Percentiles rank a stretch among this genome's conserved stretches.
phyloP scores from a whole-genome alignment of 2,888 invertebrate species.

The Drosophila anomelani region DNA sequence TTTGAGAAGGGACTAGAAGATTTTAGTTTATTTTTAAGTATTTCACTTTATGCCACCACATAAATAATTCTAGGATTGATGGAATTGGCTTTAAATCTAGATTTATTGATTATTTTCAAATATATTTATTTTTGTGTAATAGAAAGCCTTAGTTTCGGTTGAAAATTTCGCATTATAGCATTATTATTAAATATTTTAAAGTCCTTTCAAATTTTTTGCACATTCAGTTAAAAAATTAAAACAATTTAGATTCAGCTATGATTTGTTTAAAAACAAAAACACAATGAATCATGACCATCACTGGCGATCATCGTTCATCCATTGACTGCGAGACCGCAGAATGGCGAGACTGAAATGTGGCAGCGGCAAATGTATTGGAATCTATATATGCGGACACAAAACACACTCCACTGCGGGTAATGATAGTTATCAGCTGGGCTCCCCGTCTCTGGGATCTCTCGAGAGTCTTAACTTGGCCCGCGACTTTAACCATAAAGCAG shows the following conservation, averaged over 20 bases:
- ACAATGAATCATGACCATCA: background rate
- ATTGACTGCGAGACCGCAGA: slow-evolving; percentile 55
- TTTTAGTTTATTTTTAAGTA: no score
- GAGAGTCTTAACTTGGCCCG: slow-evolving; percentile 41
- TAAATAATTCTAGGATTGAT: background rate
- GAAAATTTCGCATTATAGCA: no score
- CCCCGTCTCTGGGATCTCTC: slow-evolving; percentile 17
- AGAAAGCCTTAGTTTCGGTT: background rate
- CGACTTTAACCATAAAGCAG: slow-evolving; percentile 63
- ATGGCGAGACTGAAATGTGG: slow-evolving; percentile 53
- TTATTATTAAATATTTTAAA: background rate
- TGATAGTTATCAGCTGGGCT: slow-evolving; percentile 75
- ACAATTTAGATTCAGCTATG: background rate
- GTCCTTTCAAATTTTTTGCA: background rate
- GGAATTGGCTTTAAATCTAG: background rate
- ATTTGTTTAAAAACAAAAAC: background rate
- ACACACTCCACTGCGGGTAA: slow-evolving; percentile 66
- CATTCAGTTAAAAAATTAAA: background rate
- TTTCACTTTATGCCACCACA: background rate
- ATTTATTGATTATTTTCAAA: background rate
- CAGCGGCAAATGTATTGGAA: slow-evolving; percentile 40
- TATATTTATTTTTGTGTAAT: background rate
- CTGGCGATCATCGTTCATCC: slow-evolving; percentile 13
- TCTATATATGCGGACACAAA: slow-evolving; percentile 24
- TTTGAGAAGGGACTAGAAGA: background rate